Percentiles rank a stretch among this genome's conserved stretches.
Conservation (phyloP, 2,888 invertebrate genomes). For the Tribolium freemani region DNA sequence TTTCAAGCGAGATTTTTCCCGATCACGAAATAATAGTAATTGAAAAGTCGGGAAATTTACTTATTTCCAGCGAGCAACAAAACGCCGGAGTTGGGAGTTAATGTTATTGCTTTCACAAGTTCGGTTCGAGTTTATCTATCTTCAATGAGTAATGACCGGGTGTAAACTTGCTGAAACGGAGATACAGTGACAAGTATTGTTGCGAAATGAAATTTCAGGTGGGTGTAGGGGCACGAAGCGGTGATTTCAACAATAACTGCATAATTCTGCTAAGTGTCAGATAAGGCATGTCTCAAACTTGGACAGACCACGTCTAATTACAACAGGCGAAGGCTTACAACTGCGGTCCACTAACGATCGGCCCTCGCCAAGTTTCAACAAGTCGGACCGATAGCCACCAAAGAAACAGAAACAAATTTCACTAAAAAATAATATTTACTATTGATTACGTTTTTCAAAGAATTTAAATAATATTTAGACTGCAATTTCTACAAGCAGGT, state of each 20-base stretch:
- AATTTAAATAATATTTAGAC: no score
- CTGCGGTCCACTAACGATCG: not conserved
- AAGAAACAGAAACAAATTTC: not conserved
- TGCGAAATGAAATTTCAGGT: not conserved
- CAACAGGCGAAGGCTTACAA: not conserved
- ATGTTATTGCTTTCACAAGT: not conserved
- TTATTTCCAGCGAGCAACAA: not conserved
- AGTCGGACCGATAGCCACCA: not conserved
- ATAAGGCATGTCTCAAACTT: not conserved
- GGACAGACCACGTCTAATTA: not conserved
- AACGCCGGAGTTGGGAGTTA: not conserved
- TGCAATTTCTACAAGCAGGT: no score
- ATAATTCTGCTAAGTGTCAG: not conserved
- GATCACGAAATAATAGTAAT: slow-evolving; percentile 23
- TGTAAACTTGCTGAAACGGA: not conserved
- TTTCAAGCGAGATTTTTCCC: not conserved
- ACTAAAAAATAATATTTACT: no score
- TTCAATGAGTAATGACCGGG: not conserved
- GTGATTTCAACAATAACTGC: not conserved
- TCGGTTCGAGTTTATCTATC: not conserved
- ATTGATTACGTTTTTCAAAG: no score
- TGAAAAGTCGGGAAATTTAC: slow-evolving; percentile 9
- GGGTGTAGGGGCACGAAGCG: not conserved
- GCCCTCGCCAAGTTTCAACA: not conserved
- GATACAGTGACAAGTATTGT: not conserved